A percentile compares a stretch with the other conserved stretches of the same genome.
Evolutionary conservation across 2,113 vertebrate genomes (phyloP).

Genomic region (Caranx ignobilis): DNA sequence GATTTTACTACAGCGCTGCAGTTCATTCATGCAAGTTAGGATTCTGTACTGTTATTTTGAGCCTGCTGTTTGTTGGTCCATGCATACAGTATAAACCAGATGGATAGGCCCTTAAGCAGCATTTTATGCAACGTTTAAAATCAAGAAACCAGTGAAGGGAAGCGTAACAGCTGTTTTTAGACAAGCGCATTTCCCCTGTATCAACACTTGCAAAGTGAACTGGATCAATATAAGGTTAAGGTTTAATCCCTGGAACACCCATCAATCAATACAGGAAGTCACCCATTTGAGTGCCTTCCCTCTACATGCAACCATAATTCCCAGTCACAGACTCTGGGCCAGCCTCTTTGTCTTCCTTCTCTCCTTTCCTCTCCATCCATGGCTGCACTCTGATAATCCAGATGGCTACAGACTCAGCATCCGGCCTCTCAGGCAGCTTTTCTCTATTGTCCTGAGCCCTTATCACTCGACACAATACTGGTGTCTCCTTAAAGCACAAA

Average conservation of each 20-base stretch:
- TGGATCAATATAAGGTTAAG: conserved; percentile 71
- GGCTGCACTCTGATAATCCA: conserved; percentile 70
- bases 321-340: conserved; percentile 42
- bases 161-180: conserved; percentile 26
- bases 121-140: conserved; percentile 31
- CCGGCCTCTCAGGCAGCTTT: conserved; percentile 36
- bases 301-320: conserved; percentile 61
- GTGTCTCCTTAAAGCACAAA: conserved; percentile 53
- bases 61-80: not conserved
- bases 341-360: conserved; percentile 28
- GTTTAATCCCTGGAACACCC: conserved; percentile 74
- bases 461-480: conserved; percentile 56
- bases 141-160: conserved; percentile 3
- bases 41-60: not conserved
- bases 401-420: conserved; percentile 40
- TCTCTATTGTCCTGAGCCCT: conserved; percentile 59
- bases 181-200: conserved; percentile 2
- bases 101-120: not conserved
- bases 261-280: conserved; percentile 79
- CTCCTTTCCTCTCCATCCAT: conserved; percentile 50
- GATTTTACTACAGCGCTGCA: not conserved
- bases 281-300: conserved; percentile 62
- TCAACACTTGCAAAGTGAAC: conserved; percentile 41
- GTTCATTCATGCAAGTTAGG: not conserved
- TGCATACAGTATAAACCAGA: not conserved